Conservation (phyloP, 2,888 invertebrate genomes). For the Philereme vetulata region DNA sequence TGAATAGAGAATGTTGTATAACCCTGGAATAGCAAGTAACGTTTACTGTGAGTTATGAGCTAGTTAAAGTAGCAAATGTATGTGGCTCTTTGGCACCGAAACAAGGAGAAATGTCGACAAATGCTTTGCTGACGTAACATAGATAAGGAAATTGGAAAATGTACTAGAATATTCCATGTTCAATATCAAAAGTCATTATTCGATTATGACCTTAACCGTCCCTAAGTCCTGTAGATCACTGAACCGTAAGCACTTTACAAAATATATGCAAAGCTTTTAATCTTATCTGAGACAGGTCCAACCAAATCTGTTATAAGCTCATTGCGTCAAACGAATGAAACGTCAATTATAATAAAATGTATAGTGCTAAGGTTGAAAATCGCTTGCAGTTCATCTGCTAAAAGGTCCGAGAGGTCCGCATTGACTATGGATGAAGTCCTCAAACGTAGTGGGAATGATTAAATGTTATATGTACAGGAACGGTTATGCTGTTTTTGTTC, state of each 20-base stretch:
- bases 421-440: constrained; percentile 70
- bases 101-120: constrained; percentile 9
- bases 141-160: constrained; percentile 2
- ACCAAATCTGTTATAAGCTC: constrained; percentile 31
- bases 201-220: too few species aligned
- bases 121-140: constrained; percentile 13
- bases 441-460: constrained; percentile 39
- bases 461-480: constrained; percentile 30
- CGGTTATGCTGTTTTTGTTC: constrained; percentile 31
- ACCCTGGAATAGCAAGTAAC: constrained; percentile 26
- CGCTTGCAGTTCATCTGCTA: constrained; percentile 62
- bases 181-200: too few species aligned
- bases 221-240: constrained; percentile 13
- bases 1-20: constrained; percentile 32
- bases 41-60: constrained; percentile 29
- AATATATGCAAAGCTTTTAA: constrained; percentile 37
- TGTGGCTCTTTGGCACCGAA: constrained; percentile 20
- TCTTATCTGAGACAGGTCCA: constrained; percentile 34
- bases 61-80: constrained; percentile 22
- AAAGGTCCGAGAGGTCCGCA: constrained; percentile 58
- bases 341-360: constrained; percentile 51
- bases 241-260: constrained; percentile 33
- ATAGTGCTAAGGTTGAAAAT: constrained; percentile 46
- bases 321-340: constrained; percentile 38
- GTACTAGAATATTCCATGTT: neutral